Conservation (phyloP, 2,888 invertebrate species). For the Boloria euphrosyne region DNA sequence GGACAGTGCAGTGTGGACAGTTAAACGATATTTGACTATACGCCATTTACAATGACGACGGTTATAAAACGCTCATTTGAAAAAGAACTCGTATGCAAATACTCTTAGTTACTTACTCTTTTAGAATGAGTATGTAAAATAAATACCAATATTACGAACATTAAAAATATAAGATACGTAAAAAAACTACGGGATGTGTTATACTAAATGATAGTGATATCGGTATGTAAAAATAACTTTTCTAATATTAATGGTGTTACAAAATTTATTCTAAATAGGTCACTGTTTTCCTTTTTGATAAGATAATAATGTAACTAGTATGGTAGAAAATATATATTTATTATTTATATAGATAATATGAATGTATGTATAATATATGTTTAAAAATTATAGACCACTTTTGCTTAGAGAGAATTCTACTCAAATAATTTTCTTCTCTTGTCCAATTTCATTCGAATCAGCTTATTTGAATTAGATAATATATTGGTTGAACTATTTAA, state of each 20-base stretch:
- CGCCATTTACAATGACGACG: slow-evolving; percentile 16
- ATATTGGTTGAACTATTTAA: too few relatives aligned
- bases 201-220: slow-evolving; percentile 10
- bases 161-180: background rate
- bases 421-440: too few relatives aligned
- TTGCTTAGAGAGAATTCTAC: too few relatives aligned
- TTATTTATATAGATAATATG: too few relatives aligned
- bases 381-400: too few relatives aligned
- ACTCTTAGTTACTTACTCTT: too few relatives aligned
- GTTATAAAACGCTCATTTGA: background rate
- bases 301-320: slow-evolving; percentile 12
- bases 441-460: too few relatives aligned
- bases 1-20: slow-evolving; percentile 34
- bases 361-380: too few relatives aligned
- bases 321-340: slow-evolving; percentile 2
- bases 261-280: slow-evolving; percentile 14
- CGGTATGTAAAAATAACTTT: slow-evolving; percentile 10
- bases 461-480: too few relatives aligned
- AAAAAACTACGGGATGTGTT: slow-evolving; percentile 11
- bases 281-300: slow-evolving; percentile 20
- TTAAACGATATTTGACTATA: slow-evolving; percentile 29
- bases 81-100: too few relatives aligned
- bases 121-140: too few relatives aligned
- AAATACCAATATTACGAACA: background rate
- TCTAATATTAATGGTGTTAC: background rate